Evolutionary conservation across 1,140 invertebrate genomes (phyloP).

Genomic region (Tetranychus cinnabarinus): DNA sequence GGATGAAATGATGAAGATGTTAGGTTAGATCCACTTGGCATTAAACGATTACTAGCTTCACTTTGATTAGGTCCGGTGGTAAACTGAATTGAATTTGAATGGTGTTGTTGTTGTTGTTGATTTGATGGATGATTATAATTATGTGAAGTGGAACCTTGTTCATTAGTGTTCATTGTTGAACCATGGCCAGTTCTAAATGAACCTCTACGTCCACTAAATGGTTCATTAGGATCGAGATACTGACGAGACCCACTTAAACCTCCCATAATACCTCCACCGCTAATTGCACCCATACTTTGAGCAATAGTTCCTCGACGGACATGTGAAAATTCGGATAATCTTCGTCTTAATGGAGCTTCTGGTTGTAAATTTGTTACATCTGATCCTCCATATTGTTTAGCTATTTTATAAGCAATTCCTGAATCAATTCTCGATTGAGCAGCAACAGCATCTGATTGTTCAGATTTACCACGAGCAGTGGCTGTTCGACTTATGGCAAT

Average conservation of each 20-base stretch:
- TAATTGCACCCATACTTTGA: not conserved
- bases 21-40: no score
- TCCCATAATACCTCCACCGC: not conserved
- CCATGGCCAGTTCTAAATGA: not conserved
- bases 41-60: no score
- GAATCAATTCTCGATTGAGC: conserved; percentile 80
- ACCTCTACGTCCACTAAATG: conserved; percentile 13
- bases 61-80: no score
- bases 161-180: not conserved
- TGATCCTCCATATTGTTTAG: conserved; percentile 52
- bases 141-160: no score
- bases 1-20: no score
- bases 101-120: no score
- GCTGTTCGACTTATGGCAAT: conserved; percentile 92
- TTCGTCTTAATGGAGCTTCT: conserved; percentile 5
- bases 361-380: not conserved
- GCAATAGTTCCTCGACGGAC: not conserved
- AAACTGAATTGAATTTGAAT: no score
- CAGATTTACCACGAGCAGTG: conserved; percentile 86
- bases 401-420: conserved; percentile 67
- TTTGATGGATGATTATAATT: no score
- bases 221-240: conserved; percentile 8
- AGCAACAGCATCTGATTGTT: conserved; percentile 74
- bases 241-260: not conserved
- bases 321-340: conserved; percentile 7